Evolutionary conservation across 2,888 invertebrate species (phyloP).

Genomic region (Polydrusus pterygomalis): DNA sequence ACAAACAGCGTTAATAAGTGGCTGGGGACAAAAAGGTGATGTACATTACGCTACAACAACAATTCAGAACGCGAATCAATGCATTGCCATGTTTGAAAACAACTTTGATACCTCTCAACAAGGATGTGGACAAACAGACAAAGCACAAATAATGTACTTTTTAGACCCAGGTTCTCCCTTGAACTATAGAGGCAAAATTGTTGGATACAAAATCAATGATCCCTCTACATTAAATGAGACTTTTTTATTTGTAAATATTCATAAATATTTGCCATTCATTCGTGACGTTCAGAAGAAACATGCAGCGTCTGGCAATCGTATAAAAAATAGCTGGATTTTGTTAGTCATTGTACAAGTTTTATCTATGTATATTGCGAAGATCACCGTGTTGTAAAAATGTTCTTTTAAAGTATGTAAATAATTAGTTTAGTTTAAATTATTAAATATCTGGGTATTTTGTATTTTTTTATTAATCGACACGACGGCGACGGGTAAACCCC

Average conservation of each 20-base stretch:
- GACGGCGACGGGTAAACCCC: too few species aligned
- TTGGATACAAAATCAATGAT: slow-evolving; percentile 5
- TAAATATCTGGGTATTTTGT: too few species aligned
- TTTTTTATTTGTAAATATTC: neutral
- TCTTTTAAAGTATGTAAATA: too few species aligned
- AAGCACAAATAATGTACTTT: neutral
- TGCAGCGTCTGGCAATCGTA: too few species aligned
- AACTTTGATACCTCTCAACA: neutral
- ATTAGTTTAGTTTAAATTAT: too few species aligned
- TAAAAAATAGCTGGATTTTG: too few species aligned
- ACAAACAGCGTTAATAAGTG: neutral
- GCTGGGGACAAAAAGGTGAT: neutral
- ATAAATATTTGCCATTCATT: neutral
- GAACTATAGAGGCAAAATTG: neutral
- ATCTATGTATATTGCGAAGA: too few species aligned
- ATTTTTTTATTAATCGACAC: too few species aligned
- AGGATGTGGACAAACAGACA: neutral
- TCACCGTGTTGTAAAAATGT: too few species aligned
- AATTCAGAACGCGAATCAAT: neutral
- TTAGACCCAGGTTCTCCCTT: slow-evolving; percentile 10
- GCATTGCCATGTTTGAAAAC: neutral
- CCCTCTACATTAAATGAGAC: too few species aligned
- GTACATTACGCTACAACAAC: neutral
- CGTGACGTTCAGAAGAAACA: neutral
- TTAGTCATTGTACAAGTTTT: too few species aligned